These are phyloP conservation scores for Castor canadensis DNA, from an alignment of 2,113 vertebrate genomes.

Conservation along the genomic window DNA sequence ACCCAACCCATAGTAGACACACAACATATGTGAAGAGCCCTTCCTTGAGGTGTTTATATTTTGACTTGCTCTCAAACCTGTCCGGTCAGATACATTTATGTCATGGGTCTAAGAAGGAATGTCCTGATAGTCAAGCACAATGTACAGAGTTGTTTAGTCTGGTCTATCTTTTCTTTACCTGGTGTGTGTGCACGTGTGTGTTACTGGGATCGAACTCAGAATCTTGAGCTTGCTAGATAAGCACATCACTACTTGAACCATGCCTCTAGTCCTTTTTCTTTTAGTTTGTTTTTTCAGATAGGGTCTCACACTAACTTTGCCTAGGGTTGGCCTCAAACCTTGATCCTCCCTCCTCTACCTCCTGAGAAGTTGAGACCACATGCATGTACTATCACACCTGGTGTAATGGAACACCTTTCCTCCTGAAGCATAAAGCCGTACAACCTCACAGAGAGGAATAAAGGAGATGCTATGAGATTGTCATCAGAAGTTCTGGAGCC, in stretches of 20 bases:
- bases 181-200: too few species aligned
- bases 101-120: accelerated
- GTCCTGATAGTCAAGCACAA: neutral
- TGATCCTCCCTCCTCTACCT: too few species aligned
- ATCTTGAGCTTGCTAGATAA: too few species aligned
- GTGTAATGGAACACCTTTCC: neutral
- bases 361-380: too few species aligned
- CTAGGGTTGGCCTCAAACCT: too few species aligned
- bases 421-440: neutral
- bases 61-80: neutral
- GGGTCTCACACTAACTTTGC: too few species aligned
- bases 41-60: neutral
- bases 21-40: neutral
- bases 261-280: neutral
- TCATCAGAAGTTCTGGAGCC: neutral
- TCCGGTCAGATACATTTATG: neutral
- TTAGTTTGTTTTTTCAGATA: too few species aligned
- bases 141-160: neutral
- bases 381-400: too few species aligned
- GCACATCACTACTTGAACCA: too few species aligned
- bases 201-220: too few species aligned
- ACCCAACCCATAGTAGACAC: neutral
- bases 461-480: neutral
- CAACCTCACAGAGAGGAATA: neutral
- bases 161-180: too few species aligned